Percentiles rank a stretch among this genome's conserved stretches.
These are phyloP conservation scores for Pristionchus pacificus DNA, from an alignment of 1,140 invertebrate species.

Conservation along the genomic window DNA sequence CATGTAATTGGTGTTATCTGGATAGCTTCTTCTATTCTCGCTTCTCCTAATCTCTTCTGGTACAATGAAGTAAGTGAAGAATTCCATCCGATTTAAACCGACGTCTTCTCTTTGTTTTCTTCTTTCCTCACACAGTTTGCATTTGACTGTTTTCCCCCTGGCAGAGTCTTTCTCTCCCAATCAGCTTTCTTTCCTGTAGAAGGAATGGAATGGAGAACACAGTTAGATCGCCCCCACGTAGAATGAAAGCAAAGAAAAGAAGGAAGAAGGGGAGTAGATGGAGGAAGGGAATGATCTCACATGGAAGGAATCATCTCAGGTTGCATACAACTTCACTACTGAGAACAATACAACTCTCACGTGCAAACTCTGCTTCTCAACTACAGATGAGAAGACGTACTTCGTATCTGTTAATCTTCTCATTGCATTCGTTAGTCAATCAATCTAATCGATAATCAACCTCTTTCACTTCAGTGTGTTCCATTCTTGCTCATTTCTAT, in stretches of 20 bases:
- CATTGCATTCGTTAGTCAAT: conserved; percentile 43
- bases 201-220: too few species aligned
- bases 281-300: background rate
- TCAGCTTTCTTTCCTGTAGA: too few species aligned
- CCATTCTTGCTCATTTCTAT: conserved; percentile 49
- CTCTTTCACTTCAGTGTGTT: conserved; percentile 13
- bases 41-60: conserved; percentile 42
- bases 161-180: too few species aligned
- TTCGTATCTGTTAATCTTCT: conserved; percentile 52
- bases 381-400: conserved; percentile 43
- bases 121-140: too few species aligned
- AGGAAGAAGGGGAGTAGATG: too few species aligned
- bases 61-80: conserved; percentile 39
- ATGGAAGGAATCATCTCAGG: background rate
- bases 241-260: too few species aligned
- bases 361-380: conserved; percentile 41
- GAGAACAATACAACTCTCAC: background rate
- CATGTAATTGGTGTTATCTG: conserved; percentile 49
- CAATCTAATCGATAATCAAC: background rate
- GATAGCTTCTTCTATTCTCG: conserved; percentile 44
- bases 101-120: too few species aligned
- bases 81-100: too few species aligned
- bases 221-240: too few species aligned
- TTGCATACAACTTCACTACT: background rate
- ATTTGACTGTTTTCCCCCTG: too few species aligned